A percentile compares a stretch with the other conserved stretches of the same genome.
Conservation (phyloP, 1,140 invertebrate species). For the Tetragonula clypearis region DNA sequence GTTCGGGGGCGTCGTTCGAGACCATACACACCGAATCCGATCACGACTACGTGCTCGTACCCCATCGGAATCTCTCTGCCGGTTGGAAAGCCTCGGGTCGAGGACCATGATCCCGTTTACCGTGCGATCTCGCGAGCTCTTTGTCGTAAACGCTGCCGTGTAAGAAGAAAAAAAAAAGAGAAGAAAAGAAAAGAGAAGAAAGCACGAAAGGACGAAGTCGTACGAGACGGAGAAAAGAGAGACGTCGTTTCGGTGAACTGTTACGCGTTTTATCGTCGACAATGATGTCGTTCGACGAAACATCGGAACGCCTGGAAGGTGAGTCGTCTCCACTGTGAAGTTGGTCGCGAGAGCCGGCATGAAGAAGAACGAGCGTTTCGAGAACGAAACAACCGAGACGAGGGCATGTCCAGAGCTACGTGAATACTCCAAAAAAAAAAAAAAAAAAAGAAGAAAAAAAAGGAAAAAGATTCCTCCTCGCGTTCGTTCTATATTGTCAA, state of each 20-base stretch:
- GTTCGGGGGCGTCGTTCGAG: background rate
- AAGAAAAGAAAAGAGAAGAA: too few relatives aligned
- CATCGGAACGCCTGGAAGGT: too few relatives aligned
- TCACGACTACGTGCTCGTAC: slow-evolving; percentile 4
- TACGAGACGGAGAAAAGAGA: background rate
- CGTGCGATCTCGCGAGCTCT: background rate
- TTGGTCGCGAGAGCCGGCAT: background rate
- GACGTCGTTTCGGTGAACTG: slow-evolving; percentile 2
- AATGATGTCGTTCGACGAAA: too few relatives aligned
- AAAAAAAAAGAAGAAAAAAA: too few relatives aligned
- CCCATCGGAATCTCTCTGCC: background rate
- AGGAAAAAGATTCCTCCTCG: too few relatives aligned
- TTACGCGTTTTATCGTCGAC: slow-evolving; percentile 36
- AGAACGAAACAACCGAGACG: background rate
- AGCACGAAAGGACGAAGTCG: background rate
- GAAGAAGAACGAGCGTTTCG: background rate
- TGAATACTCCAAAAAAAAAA: too few relatives aligned
- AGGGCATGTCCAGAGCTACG: too few relatives aligned
- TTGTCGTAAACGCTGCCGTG: background rate
- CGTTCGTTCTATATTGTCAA: too few relatives aligned
- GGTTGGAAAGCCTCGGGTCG: background rate
- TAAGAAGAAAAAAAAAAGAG: background rate
- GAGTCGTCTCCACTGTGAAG: background rate
- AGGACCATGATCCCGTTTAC: background rate
- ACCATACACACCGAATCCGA: background rate